A percentile compares a stretch with the other conserved stretches of the same genome.
Evolutionary conservation across 2,888 invertebrate genomes (phyloP).

Genomic region (Eubasilissa splendida): DNA sequence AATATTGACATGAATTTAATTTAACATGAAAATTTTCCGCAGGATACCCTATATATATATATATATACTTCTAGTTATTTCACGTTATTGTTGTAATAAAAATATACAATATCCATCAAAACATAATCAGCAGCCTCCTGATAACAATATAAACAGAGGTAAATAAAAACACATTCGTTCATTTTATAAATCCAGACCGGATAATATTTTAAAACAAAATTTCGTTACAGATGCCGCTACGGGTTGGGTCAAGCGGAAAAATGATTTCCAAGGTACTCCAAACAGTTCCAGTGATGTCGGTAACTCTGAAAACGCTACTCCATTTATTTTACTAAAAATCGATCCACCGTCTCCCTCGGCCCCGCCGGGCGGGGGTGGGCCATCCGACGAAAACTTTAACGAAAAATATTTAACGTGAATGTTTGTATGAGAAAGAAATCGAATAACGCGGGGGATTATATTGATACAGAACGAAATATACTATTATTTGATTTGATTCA

Average conservation of each 20-base stretch:
- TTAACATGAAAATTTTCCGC: too few species aligned
- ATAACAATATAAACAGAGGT: too few species aligned
- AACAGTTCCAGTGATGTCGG: slow-evolving; percentile 42
- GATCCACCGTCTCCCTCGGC: slow-evolving; percentile 2
- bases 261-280: slow-evolving; percentile 49
- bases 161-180: too few species aligned
- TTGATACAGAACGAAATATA: slow-evolving; percentile 30
- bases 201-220: too few species aligned
- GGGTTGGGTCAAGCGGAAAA: slow-evolving; percentile 39
- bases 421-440: slow-evolving; percentile 46
- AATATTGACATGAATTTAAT: too few species aligned
- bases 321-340: slow-evolving; percentile 30
- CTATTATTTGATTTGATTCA: slow-evolving; percentile 43
- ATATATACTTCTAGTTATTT: too few species aligned
- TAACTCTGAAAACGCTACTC: slow-evolving; percentile 18
- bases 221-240: background rate
- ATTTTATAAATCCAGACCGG: background rate
- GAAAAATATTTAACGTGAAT: slow-evolving; percentile 50
- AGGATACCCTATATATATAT: too few species aligned
- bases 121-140: too few species aligned
- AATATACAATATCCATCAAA: too few species aligned
- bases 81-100: too few species aligned
- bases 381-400: slow-evolving; percentile 6
- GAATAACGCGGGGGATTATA: slow-evolving; percentile 43
- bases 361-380: background rate